Conservation (phyloP, 2,797 vertebrate species). For the Enteromius mattozi region DNA sequence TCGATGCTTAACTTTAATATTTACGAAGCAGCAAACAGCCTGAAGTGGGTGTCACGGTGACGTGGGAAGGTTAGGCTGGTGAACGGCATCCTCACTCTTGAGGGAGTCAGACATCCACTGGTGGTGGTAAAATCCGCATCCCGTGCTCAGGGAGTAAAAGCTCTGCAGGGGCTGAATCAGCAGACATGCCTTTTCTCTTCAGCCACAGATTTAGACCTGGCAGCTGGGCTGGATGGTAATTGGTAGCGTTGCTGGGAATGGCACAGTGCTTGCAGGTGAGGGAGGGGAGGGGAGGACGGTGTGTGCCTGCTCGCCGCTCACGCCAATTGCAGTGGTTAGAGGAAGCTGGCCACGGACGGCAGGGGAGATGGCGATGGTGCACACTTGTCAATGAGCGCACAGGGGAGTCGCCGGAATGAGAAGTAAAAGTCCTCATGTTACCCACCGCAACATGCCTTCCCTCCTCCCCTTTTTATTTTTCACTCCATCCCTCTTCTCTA, state of each 20-base stretch:
- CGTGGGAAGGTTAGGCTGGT: constrained; percentile 22
- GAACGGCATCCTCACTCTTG: constrained; percentile 31
- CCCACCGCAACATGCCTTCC: background rate
- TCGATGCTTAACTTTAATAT: background rate
- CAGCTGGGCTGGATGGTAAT: constrained; percentile 75
- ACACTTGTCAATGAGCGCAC: constrained; percentile 46
- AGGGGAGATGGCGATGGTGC: constrained; percentile 26
- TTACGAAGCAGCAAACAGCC: background rate
- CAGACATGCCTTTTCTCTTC: constrained; percentile 85
- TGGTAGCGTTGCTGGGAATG: constrained; percentile 71
- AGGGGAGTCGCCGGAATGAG: constrained; percentile 48
- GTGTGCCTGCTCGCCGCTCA: constrained; percentile 77
- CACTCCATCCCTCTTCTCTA: constrained; percentile 24
- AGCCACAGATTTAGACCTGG: constrained; percentile 87
- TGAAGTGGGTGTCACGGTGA: background rate
- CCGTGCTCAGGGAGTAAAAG: constrained; percentile 17
- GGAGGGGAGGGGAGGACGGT: constrained; percentile 70
- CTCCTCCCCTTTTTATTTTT: constrained; percentile 16
- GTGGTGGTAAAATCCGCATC: constrained; percentile 11
- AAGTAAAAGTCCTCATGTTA: constrained; percentile 30
- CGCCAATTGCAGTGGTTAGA: constrained; percentile 83
- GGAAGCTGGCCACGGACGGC: constrained; percentile 58
- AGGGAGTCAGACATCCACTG: constrained; percentile 36
- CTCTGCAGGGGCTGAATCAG: constrained; percentile 62
- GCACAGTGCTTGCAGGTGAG: constrained; percentile 73